Conservation (phyloP, 1,140 invertebrate species). For the Drosophila elegans region DNA sequence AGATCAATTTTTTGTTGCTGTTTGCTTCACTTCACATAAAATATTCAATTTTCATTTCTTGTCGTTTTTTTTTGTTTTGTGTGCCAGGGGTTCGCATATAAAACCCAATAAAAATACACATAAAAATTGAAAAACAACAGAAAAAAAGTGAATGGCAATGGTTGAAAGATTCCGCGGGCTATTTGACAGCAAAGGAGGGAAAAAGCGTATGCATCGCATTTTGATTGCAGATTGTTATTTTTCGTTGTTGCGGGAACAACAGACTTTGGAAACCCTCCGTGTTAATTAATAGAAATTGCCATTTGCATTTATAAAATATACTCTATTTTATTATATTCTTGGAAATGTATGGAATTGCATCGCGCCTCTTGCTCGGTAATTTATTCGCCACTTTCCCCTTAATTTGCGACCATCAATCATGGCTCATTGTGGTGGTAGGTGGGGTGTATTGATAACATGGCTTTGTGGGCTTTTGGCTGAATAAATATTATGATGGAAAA, state of each 20-base stretch:
- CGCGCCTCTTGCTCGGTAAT: slow-evolving; percentile 14
- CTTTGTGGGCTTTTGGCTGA: slow-evolving; percentile 29
- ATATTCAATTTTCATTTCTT: slow-evolving; percentile 61
- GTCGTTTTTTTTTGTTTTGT: slow-evolving; percentile 27
- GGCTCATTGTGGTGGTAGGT: background rate
- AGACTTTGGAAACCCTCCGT: background rate
- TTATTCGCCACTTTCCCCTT: slow-evolving; percentile 5
- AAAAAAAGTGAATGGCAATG: background rate
- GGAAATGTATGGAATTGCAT: slow-evolving; percentile 14
- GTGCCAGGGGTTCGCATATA: slow-evolving; percentile 22
- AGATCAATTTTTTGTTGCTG: slow-evolving; percentile 20
- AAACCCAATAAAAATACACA: slow-evolving; percentile 49
- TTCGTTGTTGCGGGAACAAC: slow-evolving; percentile 8
- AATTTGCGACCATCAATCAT: slow-evolving; percentile 35
- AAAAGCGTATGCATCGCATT: slow-evolving; percentile 49
- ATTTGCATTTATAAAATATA: slow-evolving; percentile 1
- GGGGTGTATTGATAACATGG: slow-evolving; percentile 35
- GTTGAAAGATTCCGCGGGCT: slow-evolving; percentile 11
- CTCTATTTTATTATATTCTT: background rate
- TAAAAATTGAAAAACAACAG: slow-evolving; percentile 17
- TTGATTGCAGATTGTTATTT: slow-evolving; percentile 47
- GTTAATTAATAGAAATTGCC: slow-evolving; percentile 54
- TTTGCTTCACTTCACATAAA: slow-evolving; percentile 43
- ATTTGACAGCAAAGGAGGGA: background rate
- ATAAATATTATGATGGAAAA: slow-evolving; percentile 40